Evolutionary conservation across 2,113 vertebrate genomes (phyloP), one percentile per base, ranked within the genome.

Genomic region (Ceyx margarethae): DNA sequence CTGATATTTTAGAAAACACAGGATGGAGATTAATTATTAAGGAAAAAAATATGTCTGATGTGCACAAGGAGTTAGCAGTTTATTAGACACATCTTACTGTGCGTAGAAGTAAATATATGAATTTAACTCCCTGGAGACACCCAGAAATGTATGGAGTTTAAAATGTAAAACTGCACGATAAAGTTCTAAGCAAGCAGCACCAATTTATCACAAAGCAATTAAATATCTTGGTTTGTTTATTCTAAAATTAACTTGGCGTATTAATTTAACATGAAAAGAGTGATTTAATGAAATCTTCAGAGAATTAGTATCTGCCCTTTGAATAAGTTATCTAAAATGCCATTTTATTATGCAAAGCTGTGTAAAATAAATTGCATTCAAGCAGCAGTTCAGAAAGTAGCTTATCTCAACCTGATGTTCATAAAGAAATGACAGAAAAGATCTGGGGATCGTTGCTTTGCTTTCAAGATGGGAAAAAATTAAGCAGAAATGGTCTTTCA

Each of bases 271-370:
- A 96, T 96, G 95, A 97, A 97, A 97, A 96, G 85, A 93, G 50
- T 82, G 86, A 96, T 95, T 97, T 97, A 97, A 97, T 97, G 90
- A 97, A 97, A 89, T 96, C 96, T 97, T 93, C 93, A 87, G 94
- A 94, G 97, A 97, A 96, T 96, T 97, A 92, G 65, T 97, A 96
- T 97, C 94, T 96, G 69, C 85, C 83, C 93, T 97, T 96, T 96
- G 96, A 97, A 97, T 95, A 96, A 97, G 95, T 96, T 96, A 97
- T 94, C 96, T 97, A 95, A 97, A 97, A 95, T 94, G 88, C 90
- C 65, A 95, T 96, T 97, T 98, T 96, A 95, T 96, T 97, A 97
- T 97, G 97, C 92, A 97, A 97, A 98, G 94, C 93, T 95, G 87
- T 89, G 82, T 95, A 97, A 97, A 98, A 98, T 97, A 97, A 97